A percentile compares a stretch with the other conserved stretches of the same genome.
These are phyloP conservation scores for Platysternon megacephalum DNA, from an alignment of 2,113 vertebrate genomes.

Conservation along the genomic window DNA sequence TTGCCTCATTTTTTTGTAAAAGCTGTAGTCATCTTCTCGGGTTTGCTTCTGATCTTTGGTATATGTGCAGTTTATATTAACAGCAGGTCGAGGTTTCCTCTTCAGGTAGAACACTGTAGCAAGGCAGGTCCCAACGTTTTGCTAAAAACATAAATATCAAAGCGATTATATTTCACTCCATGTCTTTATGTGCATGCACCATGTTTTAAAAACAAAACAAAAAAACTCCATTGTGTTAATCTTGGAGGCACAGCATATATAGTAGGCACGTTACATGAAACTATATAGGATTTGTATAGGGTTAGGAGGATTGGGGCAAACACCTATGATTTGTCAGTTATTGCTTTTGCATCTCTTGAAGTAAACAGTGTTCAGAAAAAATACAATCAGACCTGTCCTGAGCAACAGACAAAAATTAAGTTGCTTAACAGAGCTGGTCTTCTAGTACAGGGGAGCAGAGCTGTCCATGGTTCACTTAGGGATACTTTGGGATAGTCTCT, in stretches of 20 bases:
- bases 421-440: not conserved
- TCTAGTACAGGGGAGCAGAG: not conserved
- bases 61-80: slow-evolving; percentile 67
- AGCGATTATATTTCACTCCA: not conserved
- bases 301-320: not conserved
- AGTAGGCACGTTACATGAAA: accelerated
- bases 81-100: slow-evolving; percentile 55
- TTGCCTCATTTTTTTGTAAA: slow-evolving; percentile 71
- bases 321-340: not conserved
- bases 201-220: not conserved
- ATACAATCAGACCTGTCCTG: not conserved
- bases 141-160: slow-evolving; percentile 12
- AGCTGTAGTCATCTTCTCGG: slow-evolving; percentile 52
- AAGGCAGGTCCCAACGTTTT: slow-evolving; percentile 66
- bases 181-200: not conserved
- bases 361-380: not conserved
- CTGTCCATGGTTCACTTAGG: not conserved
- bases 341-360: not conserved
- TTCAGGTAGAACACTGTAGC: slow-evolving; percentile 75
- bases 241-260: accelerated
- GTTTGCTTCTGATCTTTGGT: slow-evolving; percentile 22
- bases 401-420: not conserved
- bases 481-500: not conserved
- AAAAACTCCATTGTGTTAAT: not conserved
- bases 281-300: not conserved